A percentile compares a stretch with the other conserved stretches of the same genome.
Evolutionary conservation across 1,140 invertebrate genomes (phyloP).

Genomic region (Drosophila gunungcola): DNA sequence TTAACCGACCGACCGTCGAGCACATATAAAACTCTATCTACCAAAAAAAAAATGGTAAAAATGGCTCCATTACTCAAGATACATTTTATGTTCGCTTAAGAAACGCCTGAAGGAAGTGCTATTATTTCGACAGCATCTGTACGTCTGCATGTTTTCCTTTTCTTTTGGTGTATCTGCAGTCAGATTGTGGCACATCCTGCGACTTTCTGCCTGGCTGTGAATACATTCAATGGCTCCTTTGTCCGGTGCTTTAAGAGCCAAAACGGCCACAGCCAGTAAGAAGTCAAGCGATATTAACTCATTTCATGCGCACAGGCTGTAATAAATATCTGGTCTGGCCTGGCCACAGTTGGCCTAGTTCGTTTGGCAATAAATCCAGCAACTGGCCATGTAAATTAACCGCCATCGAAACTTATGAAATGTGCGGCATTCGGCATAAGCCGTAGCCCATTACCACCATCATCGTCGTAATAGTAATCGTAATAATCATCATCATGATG

Average conservation of each 20-base stretch:
- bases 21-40: too few relatives aligned
- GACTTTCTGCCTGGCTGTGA: slow-evolving; percentile 17
- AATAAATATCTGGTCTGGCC: slow-evolving; percentile 42
- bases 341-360: slow-evolving; percentile 38
- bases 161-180: slow-evolving; percentile 52
- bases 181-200: slow-evolving; percentile 38
- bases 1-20: too few relatives aligned
- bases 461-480: slow-evolving; percentile 12
- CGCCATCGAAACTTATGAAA: slow-evolving; percentile 54
- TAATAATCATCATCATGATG: slow-evolving; percentile 2
- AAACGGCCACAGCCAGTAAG: slow-evolving; percentile 1
- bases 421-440: slow-evolving; percentile 8
- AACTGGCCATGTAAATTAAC: slow-evolving; percentile 52
- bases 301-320: slow-evolving; percentile 39
- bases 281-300: slow-evolving; percentile 51
- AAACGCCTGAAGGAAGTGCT: neutral
- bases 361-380: slow-evolving; percentile 36
- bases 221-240: slow-evolving; percentile 17
- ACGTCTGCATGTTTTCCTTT: neutral
- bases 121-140: slow-evolving; percentile 1
- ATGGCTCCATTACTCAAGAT: too few relatives aligned
- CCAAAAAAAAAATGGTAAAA: too few relatives aligned
- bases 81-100: neutral
- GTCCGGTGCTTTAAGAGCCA: slow-evolving; percentile 3
- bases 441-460: slow-evolving; percentile 9